A percentile compares a stretch with the other conserved stretches of the same genome.
Evolutionary conservation across 2,113 vertebrate species (phyloP).

Genomic region (Cebidichthys violaceus): DNA sequence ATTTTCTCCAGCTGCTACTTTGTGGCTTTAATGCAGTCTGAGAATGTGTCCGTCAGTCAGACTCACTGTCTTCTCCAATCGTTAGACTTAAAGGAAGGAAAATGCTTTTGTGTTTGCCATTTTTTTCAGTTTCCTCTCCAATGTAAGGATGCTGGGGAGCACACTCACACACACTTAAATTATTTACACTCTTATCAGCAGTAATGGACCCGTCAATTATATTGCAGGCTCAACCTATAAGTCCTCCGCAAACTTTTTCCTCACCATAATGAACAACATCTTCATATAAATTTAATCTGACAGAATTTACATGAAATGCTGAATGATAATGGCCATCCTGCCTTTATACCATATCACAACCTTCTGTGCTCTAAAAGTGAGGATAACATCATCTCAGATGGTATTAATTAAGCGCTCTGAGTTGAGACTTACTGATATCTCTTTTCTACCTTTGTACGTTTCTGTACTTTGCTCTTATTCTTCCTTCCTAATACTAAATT

Average conservation of each 20-base stretch:
- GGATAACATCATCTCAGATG: constrained; percentile 19
- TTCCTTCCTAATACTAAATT: constrained; percentile 5
- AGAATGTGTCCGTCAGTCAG: constrained; percentile 57
- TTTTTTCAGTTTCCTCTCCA: constrained; percentile 37
- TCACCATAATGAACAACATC: constrained; percentile 55
- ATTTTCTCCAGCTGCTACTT: constrained; percentile 46
- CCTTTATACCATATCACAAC: constrained; percentile 1
- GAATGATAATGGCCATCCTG: constrained; percentile 38
- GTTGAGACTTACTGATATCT: constrained; percentile 19
- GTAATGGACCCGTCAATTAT: constrained; percentile 70
- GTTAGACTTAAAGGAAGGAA: constrained; percentile 54
- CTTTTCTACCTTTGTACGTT: constrained; percentile 4
- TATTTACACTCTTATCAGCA: constrained; percentile 65
- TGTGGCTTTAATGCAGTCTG: constrained; percentile 45
- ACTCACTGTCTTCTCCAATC: constrained; percentile 59
- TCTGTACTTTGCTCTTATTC: neutral
- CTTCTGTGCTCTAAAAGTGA: neutral
- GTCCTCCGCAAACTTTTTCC: constrained; percentile 42
- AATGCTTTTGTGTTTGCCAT: constrained; percentile 46
- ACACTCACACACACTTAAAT: constrained; percentile 43
- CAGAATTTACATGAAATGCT: constrained; percentile 34
- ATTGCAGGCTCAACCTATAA: constrained; percentile 59
- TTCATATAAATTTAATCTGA: constrained; percentile 56
- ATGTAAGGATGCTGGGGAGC: constrained; percentile 18
- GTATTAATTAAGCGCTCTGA: constrained; percentile 1